Conservation (phyloP, 1,140 invertebrate species). For the Carposina sasakii region DNA sequence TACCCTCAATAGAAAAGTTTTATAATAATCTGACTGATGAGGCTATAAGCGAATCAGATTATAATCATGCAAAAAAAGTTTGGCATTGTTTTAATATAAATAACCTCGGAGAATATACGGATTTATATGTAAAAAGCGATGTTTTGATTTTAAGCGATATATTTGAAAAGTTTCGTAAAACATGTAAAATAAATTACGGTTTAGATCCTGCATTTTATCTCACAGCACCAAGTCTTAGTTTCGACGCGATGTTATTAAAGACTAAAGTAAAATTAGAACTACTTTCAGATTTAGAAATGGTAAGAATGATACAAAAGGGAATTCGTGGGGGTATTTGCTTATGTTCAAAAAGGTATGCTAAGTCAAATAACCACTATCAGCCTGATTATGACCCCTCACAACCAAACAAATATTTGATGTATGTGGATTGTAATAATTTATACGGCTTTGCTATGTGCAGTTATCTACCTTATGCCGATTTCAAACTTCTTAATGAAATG, state of each 20-base stretch:
- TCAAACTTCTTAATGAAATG: slow-evolving; percentile 2
- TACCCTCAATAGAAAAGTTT: background rate
- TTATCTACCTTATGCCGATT: slow-evolving; percentile 4
- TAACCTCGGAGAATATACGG: slow-evolving; percentile 4
- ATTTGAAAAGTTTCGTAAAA: slow-evolving; percentile 6
- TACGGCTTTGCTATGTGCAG: slow-evolving; percentile 51
- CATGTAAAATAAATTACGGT: slow-evolving; percentile 1
- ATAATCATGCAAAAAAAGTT: slow-evolving; percentile 1
- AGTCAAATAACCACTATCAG: slow-evolving; percentile 10
- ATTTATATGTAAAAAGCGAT: slow-evolving; percentile 24
- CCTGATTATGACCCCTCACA: slow-evolving; percentile 7
- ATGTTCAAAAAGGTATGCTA: background rate
- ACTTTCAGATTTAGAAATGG: slow-evolving; percentile 4
- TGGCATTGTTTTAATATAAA: slow-evolving; percentile 3
- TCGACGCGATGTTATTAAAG: too few relatives aligned
- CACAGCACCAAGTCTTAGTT: slow-evolving; percentile 8
- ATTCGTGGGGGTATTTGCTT: slow-evolving; percentile 1
- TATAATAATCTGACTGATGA: slow-evolving; percentile 2
- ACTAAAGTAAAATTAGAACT: slow-evolving; percentile 11
- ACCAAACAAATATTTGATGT: slow-evolving; percentile 33
- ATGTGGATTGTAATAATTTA: slow-evolving; percentile 56
- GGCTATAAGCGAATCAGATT: background rate
- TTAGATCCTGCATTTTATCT: slow-evolving; percentile 11
- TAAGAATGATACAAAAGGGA: background rate
- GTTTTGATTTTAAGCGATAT: slow-evolving; percentile 24